Evolutionary conservation across 2,797 vertebrate species (phyloP), one percentile per base, ranked within the genome.

Genomic region (Phoebastria nigripes): DNA sequence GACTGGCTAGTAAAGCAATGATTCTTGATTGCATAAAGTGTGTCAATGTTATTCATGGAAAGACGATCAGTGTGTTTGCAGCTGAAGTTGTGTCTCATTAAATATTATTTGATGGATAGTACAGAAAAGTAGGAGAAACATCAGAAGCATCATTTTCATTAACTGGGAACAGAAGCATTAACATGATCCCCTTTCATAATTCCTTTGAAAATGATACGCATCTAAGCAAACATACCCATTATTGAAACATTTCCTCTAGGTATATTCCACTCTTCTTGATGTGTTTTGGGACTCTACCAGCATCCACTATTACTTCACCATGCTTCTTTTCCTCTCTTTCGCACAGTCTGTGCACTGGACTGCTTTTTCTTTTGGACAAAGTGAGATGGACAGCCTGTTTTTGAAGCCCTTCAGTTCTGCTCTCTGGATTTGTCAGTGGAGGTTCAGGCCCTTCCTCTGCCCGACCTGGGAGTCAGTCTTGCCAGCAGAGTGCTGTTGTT

Each of bases 161-260:
- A 86, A 74, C 37, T 42, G 41, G 29, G 41, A 92, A 71, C 54
- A 88, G 35, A 87, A 71, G 42, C 37, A 49, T 74, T 66, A 81
- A 42, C 24, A n/a, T 22, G 10, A 41, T 70, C 17, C 4, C 1
- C 11, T 85, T 77, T 42, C 0, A 1, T 47, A 67, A 31, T 41
- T 85, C 18, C 31, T 87, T 81, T 91, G 79, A 85, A 93, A 91
- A 47, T 37, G 0, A 51, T 69, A 82, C 9, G 6, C 12, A 56
- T 71, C 41, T 82, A 85, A 82, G 28, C 24, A 73, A 87, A 77
- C 4, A 31, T 55, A 62, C 9, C 15, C 12, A 26, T 41, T 90
- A 78, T 9, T 79, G 35, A 69, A 95, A 79, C 9, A n/a, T 69
- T 96, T 87, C n/a, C 65, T 89, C n/a, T 93, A 94, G 31, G 33